Percentiles rank a stretch among this genome's conserved stretches.
phyloP scores from a whole-genome alignment of 2,888 invertebrate genomes.

The Neelides folsomi region DNA sequence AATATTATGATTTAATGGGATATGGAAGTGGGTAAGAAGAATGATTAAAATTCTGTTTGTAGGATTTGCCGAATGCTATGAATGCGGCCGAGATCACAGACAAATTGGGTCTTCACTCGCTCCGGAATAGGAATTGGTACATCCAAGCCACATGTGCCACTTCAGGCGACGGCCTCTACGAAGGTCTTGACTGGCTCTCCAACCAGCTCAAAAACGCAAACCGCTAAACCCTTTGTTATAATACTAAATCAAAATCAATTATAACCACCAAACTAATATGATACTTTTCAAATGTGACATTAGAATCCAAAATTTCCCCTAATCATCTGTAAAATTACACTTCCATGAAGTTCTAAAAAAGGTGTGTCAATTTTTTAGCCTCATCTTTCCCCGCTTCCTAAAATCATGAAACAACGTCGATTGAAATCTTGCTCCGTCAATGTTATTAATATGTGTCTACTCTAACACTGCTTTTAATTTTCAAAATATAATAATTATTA shows the following conservation, averaged over 20 bases:
- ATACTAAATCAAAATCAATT: slow-evolving; percentile 4
- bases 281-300: no score
- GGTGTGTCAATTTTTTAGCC: no score
- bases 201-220: slow-evolving; percentile 98
- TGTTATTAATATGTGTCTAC: no score
- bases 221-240: slow-evolving; percentile 51
- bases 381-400: no score
- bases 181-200: slow-evolving; percentile 99
- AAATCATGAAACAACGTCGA: no score
- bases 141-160: slow-evolving; percentile 98
- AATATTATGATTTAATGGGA: not conserved
- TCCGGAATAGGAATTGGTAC: slow-evolving; percentile 97
- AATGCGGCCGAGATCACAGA: slow-evolving; percentile 99
- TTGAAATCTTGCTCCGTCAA: no score
- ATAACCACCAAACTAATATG: no score
- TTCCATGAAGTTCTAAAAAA: no score
- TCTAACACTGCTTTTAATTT: no score
- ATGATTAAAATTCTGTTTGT: slow-evolving; percentile 6
- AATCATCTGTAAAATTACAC: no score
- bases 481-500: no score
- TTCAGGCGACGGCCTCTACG: slow-evolving; percentile 95
- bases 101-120: slow-evolving; percentile 93
- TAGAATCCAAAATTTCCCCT: no score
- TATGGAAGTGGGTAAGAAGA: not conserved
- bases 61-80: slow-evolving; percentile 99